phyloP scores from a whole-genome alignment of 2,888 invertebrate genomes.

The Elysia crispata region DNA sequence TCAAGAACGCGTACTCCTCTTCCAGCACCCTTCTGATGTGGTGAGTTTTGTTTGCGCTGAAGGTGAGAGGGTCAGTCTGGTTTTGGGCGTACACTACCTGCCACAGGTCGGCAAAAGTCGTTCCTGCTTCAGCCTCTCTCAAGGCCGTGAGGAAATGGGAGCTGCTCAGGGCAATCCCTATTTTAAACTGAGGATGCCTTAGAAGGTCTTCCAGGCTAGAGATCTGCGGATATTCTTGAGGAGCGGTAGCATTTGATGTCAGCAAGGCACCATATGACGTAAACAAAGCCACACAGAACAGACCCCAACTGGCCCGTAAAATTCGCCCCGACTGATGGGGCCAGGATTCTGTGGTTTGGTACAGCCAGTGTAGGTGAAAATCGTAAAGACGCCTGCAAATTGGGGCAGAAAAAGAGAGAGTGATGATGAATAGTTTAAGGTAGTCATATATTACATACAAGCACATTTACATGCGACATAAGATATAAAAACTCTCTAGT shows the following conservation, averaged over 20 bases:
- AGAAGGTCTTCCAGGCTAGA: conserved; percentile 22
- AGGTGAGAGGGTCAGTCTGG: conserved; percentile 28
- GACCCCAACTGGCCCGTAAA: conserved; percentile 16
- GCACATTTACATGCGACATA: too few relatives aligned
- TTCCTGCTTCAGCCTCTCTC: background rate
- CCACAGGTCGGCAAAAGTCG: background rate
- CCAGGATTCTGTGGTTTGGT: background rate
- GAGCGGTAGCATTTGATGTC: background rate
- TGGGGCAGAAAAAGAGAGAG: too few relatives aligned
- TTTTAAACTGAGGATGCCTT: background rate
- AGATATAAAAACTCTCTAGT: too few relatives aligned
- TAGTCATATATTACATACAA: too few relatives aligned
- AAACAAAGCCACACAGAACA: conserved; percentile 20
- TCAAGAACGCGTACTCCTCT: conserved; percentile 16
- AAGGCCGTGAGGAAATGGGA: conserved; percentile 4
- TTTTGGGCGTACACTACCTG: conserved; percentile 6
- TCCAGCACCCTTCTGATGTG: conserved; percentile 12
- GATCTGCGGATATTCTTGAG: background rate
- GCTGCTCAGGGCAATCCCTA: conserved; percentile 16
- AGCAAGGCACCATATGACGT: conserved; percentile 29
- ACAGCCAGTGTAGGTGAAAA: background rate
- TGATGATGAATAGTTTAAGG: too few relatives aligned
- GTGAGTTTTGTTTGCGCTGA: background rate
- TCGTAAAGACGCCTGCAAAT: background rate
- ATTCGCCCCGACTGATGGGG: conserved; percentile 22